Evolutionary conservation across 2,888 invertebrate genomes (phyloP), one percentile per base, ranked within the genome.

Genomic region (Ptychoptera albimana): DNA sequence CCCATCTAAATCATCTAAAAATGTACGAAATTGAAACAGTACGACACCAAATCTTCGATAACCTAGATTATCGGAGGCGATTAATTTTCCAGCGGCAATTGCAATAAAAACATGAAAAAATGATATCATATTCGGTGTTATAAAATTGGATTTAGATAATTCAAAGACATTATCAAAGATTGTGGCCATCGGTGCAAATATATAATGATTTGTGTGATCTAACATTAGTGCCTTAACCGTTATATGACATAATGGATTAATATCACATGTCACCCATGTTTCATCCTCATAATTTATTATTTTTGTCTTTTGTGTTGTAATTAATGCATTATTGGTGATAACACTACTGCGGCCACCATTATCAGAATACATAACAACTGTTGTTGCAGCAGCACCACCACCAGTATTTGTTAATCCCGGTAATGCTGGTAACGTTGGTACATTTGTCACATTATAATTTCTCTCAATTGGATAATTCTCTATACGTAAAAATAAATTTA

Each of bases 71-170:
- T 82, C 81, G 43, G 78, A 80, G 2, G 82, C 75, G 38, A 89
- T 67, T 43, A 84, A 71, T 56, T 81, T 82, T 1, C 78, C 85
- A n/a, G 82, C 75, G 1, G 79, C 52, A 13, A 83, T 61, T 0
- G 88, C 86, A 2, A 87, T 69, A 13, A 82, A 68, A 2, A 89
- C 80, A 56, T 89, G 88, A 43, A 76, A 79, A 51, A 77, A 72
- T 34, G 87, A 88, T 54, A 91, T 85, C 68, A 79, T 75, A 61
- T 89, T 88, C 0, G 91, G 85, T 1, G 87, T 84, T 47, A 91
- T 73, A 42, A 77, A 68, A 2, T 66, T 55, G 39, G 64, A 68
- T 7, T 71, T 66, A 1, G 79, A 80, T 52, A 84, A 75, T 2
- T 73, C 71, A 15, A 81, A 61, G 7, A 77, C 61, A 53, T 74